Percentiles rank a stretch among this genome's conserved stretches.
Evolutionary conservation across 2,113 vertebrate species (phyloP).

Genomic region (Tonatia bakeri): DNA sequence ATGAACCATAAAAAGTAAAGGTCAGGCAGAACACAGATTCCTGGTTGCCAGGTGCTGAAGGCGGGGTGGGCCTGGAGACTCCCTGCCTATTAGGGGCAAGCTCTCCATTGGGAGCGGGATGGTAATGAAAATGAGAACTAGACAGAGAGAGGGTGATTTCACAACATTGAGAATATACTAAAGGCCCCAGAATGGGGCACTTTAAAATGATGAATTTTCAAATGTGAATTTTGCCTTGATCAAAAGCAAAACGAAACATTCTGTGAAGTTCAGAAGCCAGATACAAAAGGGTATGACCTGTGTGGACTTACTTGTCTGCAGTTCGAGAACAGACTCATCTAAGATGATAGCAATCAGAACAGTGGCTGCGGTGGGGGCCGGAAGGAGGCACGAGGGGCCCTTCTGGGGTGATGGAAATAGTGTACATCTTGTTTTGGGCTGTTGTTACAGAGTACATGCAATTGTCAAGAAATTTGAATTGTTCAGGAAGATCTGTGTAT

Average conservation of each 20-base stretch:
- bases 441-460: not conserved
- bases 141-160: not conserved
- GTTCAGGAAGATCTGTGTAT: not conserved
- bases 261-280: not conserved
- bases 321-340: not conserved
- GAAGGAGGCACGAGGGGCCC: not conserved
- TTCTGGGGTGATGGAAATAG: not conserved
- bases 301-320: not conserved
- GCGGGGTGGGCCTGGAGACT: too few species aligned
- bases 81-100: fast-evolving
- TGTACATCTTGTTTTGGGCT: not conserved
- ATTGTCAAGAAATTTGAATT: not conserved
- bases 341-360: not conserved
- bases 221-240: not conserved
- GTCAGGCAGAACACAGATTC: not conserved
- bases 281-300: not conserved
- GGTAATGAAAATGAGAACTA: not conserved
- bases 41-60: not conserved
- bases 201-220: not conserved
- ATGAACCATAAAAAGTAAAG: not conserved
- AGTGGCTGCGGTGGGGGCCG: not conserved
- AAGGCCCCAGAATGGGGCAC: not conserved
- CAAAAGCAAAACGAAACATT: not conserved
- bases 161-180: not conserved
- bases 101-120: not conserved